A percentile compares a stretch with the other conserved stretches of the same genome.
These are phyloP conservation scores for Pogonophryne albipinna DNA, from an alignment of 2,797 vertebrate species.

Conservation along the genomic window DNA sequence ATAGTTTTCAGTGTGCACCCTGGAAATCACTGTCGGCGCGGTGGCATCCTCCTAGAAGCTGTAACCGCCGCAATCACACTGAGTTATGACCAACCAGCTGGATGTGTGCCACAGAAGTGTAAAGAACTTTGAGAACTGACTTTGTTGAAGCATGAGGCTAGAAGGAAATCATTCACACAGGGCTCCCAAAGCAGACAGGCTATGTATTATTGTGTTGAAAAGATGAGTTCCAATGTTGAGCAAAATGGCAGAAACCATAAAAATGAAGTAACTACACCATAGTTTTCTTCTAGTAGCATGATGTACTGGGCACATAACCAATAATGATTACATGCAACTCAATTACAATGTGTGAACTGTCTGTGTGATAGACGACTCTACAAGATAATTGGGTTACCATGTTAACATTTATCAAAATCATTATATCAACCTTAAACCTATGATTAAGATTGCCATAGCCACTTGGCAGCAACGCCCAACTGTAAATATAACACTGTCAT, in stretches of 20 bases:
- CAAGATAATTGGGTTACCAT: background rate
- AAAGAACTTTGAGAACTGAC: background rate
- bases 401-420: background rate
- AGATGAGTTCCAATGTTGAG: background rate
- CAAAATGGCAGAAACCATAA: background rate
- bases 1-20: background rate
- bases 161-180: slow-evolving; percentile 5
- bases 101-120: background rate
- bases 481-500: background rate
- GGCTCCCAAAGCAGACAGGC: background rate
- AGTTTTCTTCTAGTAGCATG: background rate
- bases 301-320: background rate
- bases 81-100: background rate
- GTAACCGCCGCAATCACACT: slow-evolving; percentile 12
- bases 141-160: background rate
- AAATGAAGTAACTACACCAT: background rate
- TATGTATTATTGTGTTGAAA: background rate
- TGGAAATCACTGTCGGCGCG: slow-evolving; percentile 4
- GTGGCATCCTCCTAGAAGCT: background rate
- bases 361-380: background rate
- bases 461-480: background rate
- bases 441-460: background rate
- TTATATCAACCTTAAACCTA: background rate
- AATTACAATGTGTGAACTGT: background rate
- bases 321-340: background rate